Evolutionary conservation across 2,113 vertebrate genomes (phyloP).

Genomic region (Archocentrus centrarchus): DNA sequence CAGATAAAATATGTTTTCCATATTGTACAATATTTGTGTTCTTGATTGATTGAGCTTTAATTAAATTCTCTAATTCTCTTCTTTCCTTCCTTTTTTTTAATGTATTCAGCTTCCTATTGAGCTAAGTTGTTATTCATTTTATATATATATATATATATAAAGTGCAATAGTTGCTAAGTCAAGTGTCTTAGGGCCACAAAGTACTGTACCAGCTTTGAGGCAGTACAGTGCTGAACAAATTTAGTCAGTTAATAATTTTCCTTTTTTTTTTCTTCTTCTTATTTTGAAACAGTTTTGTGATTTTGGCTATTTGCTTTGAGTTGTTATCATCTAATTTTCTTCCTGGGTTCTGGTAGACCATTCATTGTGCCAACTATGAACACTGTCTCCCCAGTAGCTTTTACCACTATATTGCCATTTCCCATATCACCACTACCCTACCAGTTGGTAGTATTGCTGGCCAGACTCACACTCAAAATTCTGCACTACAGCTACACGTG

Average conservation of each 20-base stretch:
- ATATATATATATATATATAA: no score
- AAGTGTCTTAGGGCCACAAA: not conserved
- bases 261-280: not conserved
- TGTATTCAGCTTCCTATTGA: no score
- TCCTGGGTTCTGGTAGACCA: no score
- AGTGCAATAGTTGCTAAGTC: not conserved
- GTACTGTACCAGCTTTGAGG: no score
- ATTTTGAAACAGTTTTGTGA: not conserved
- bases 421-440: not conserved
- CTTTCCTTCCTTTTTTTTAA: not conserved
- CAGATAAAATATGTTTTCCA: not conserved
- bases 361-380: no score
- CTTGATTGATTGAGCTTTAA: not conserved
- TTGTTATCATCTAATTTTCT: not conserved
- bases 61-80: no score
- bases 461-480: not conserved
- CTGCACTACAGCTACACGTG: not conserved
- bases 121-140: not conserved
- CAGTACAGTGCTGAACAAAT: not conserved
- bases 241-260: not conserved
- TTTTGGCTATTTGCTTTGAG: not conserved
- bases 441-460: not conserved
- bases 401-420: no score
- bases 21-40: not conserved
- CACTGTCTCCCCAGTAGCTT: not conserved